These are phyloP conservation scores for Smutsia temminckii DNA, from an alignment of 2,797 vertebrate species.

Conservation along the genomic window DNA sequence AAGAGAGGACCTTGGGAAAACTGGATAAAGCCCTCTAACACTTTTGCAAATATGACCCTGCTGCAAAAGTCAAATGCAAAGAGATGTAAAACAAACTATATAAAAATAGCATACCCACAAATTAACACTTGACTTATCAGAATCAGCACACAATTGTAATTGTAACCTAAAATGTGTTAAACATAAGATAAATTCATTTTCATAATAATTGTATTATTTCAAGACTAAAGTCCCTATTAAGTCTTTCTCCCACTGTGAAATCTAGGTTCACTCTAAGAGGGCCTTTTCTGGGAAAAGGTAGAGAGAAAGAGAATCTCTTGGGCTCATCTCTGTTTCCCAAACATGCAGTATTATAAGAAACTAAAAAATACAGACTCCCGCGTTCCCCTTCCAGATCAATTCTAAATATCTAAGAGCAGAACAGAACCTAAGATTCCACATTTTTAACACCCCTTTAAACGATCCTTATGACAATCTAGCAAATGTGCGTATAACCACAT, in stretches of 20 bases:
- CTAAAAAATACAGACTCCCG: not conserved
- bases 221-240: not conserved
- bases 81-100: not conserved
- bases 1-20: not conserved
- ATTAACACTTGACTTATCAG: not conserved
- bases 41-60: not conserved
- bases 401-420: conserved; percentile 21
- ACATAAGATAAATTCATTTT: conserved; percentile 37
- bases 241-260: conserved; percentile 9
- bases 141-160: conserved; percentile 1
- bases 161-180: conserved; percentile 6
- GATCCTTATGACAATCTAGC: not conserved
- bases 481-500: not conserved
- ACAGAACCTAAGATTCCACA: not conserved
- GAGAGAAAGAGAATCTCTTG: conserved; percentile 10
- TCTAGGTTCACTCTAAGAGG: not conserved
- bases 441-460: not conserved
- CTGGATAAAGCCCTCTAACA: not conserved
- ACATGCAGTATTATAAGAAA: not conserved
- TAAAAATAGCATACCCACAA: not conserved
- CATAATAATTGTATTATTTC: not conserved
- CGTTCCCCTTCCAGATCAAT: not conserved
- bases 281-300: conserved; percentile 12
- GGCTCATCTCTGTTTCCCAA: not conserved
- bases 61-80: conserved; percentile 27